Evolutionary conservation across 2,113 vertebrate genomes (phyloP), one percentile per base, ranked within the genome.

Genomic region (Pygoscelis adeliae): DNA sequence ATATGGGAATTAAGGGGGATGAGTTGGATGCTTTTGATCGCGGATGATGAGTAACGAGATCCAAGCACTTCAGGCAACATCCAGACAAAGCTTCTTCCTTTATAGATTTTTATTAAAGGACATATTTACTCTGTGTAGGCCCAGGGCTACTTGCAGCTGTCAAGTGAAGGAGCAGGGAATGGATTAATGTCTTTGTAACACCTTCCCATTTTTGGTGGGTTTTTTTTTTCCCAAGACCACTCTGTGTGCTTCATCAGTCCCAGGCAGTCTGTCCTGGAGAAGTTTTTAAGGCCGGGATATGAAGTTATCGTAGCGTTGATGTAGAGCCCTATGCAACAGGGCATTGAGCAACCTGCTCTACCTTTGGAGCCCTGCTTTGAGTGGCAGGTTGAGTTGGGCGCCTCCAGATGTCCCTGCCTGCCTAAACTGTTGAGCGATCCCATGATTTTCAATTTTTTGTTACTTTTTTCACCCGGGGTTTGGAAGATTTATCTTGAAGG

Each of bases 281-380:
- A 40, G 38, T 13, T n/a, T 59, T 44, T 14, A 40, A 18, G 52
- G 44, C 21, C 2, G 0, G 61, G 44, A 13, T 32, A 15, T 3
- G 8, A 32, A 49, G 50, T n/a, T 55, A 13, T 22, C 3, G 2
- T 5, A 26, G 21, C 3, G 3, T 20, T 36, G 50, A 15, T 4
- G 6, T 15, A 65, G 50, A 56, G 7, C 13, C 42, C n/a, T 2
- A 4, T 1, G 0, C 47, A 30, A 49, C 26, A 22, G 15, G 29
- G 8, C 21, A 2, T 4, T 6, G n/a, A 62, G 34, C 34, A 20
- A 26, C 47, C 56, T 9, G 36, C 25, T n/a, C 18, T 11, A 2
- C 27, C 19, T n/a, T 26, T 13, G 42, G 72, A 42, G 20, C 38
- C 46, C 32, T 17, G 63, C 52, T 56, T 62, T 18, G 55, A n/a